Evolutionary conservation across 2,888 invertebrate species (phyloP), one percentile per base, ranked within the genome.

Genomic region (Melanostoma mellinum): DNA sequence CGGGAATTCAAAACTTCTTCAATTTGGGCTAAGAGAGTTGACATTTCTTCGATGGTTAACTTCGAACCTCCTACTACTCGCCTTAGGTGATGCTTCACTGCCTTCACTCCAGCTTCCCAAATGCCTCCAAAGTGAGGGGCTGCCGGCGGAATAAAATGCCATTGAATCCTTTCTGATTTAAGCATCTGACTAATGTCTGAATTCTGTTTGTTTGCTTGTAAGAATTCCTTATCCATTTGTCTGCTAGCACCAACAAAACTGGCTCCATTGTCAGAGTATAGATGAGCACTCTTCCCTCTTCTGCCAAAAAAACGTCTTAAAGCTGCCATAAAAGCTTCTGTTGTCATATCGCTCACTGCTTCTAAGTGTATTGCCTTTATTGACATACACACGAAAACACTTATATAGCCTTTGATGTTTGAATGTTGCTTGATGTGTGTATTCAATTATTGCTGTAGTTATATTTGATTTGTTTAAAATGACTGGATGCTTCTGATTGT

Each of bases 251-350:
- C 55, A 53, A 53, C 4, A n/a, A 53, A 53, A 53, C 35, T 53
- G 6, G 52, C 33, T 30, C 52, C 72, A 55, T 73, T 77, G 40
- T 82, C 81, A 6, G 73, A 78, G 20, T 79, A 85, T 8, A 82
- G 40, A 33, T 75, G 50, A 50, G 36, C 10, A 65, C 55, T 36
- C 40, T 78, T 77, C 10, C 73, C 73, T 58, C 73, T 38, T 65
- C 69, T 75, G 3, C 56, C 44, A 44, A 75, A 75, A 67, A 80
- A 79, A 46, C 82, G 44, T 72, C 53, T 52, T 6, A 63, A 50
- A 0, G 79, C 61, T 50, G 80, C 85, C 6, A 72, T 46, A 40
- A 76, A 77, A 6, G 56, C 77, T 71, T n/a, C n/a, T n/a, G n/a
- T n/a, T n/a, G n/a, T n/a, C n/a, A n/a, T n/a, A n/a, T n/a, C n/a